Evolutionary conservation across 2,113 vertebrate species (phyloP).

Genomic region (Xerus inauris): DNA sequence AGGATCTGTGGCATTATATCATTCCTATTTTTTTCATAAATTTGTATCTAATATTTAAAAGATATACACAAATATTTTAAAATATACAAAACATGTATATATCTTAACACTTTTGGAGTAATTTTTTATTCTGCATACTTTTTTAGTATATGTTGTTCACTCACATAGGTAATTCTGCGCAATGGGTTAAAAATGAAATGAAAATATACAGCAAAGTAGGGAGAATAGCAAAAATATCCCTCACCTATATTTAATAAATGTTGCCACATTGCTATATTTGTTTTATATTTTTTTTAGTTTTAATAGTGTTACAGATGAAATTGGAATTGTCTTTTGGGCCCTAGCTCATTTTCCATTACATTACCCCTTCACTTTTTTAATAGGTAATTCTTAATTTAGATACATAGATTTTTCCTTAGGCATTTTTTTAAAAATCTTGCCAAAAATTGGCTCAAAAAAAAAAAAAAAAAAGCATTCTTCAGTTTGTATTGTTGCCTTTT

Average conservation of each 20-base stretch:
- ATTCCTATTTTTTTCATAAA: not conserved
- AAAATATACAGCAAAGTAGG: not conserved
- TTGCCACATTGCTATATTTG: not conserved
- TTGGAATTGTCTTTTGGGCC: not conserved
- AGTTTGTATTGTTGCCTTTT: not conserved
- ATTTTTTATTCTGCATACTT: not conserved
- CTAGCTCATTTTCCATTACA: not conserved
- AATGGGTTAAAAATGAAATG: not conserved
- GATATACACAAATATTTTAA: not conserved
- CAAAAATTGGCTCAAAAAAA: not conserved
- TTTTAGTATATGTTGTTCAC: not conserved
- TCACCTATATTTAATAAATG: not conserved
- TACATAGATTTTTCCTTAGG: not conserved
- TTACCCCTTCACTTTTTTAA: accelerated
- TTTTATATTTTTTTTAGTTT: constrained; percentile 18
- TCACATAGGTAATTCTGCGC: not conserved
- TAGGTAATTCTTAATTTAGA: not conserved
- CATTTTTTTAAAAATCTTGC: constrained; percentile 5
- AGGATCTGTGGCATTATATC: not conserved
- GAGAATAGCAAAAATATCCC: not conserved
- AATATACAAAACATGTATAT: not conserved
- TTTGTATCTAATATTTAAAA: constrained; percentile 22
- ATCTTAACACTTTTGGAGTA: not conserved
- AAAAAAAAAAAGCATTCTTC: not conserved
- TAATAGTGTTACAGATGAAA: not conserved